A percentile compares a stretch with the other conserved stretches of the same genome.
These are phyloP conservation scores for Mythimna ferrago DNA, from an alignment of 2,888 invertebrate genomes.

Conservation along the genomic window DNA sequence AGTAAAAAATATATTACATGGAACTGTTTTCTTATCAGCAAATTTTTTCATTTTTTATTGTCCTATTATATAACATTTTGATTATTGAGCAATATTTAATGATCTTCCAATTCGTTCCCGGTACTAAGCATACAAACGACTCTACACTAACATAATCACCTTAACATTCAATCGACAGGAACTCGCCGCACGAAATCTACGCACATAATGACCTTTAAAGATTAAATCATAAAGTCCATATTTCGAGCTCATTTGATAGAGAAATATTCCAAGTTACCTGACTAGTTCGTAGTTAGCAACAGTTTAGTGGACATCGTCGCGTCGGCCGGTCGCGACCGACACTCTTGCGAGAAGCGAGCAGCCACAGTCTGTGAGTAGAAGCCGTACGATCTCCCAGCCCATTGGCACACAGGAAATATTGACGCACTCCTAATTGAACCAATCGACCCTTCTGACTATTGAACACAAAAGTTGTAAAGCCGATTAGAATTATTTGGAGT, in stretches of 20 bases:
- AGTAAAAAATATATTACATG: no score
- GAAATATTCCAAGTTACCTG: slow-evolving; percentile 52
- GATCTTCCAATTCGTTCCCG: background rate
- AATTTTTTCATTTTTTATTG: no score
- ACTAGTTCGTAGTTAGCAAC: slow-evolving; percentile 45
- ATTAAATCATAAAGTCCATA: slow-evolving; percentile 39
- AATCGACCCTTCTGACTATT: slow-evolving; percentile 54
- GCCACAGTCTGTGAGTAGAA: slow-evolving; percentile 65
- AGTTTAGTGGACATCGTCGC: slow-evolving; percentile 53
- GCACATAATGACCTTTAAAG: slow-evolving; percentile 54
- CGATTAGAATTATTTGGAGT: slow-evolving; percentile 20
- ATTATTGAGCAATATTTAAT: slow-evolving; percentile 15
- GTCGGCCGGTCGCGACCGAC: slow-evolving; percentile 46
- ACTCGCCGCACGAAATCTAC: slow-evolving; percentile 13
- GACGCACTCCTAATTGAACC: slow-evolving; percentile 59
- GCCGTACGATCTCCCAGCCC: slow-evolving; percentile 66
- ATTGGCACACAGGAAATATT: slow-evolving; percentile 71
- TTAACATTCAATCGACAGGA: slow-evolving; percentile 4
- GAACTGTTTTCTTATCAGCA: no score
- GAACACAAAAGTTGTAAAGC: slow-evolving; percentile 25
- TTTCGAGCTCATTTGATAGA: slow-evolving; percentile 28
- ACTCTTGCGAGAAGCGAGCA: slow-evolving; percentile 6
- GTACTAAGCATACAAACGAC: slow-evolving; percentile 16
- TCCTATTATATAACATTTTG: slow-evolving; percentile 1
- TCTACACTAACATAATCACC: slow-evolving; percentile 32